Evolutionary conservation across 2,113 vertebrate species (phyloP).

Genomic region (Erythrolamprus reginae): DNA sequence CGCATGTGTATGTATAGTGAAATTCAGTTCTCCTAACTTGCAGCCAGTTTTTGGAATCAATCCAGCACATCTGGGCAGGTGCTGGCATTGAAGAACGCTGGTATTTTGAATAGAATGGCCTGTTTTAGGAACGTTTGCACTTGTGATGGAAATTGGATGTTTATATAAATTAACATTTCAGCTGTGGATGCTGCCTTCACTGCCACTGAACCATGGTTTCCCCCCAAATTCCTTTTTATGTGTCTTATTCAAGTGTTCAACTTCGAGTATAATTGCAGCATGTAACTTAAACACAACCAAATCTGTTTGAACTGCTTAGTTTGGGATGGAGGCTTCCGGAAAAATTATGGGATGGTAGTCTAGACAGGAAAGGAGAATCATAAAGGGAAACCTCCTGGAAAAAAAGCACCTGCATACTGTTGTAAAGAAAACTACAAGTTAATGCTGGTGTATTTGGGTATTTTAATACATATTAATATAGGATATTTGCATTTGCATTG

Average conservation of each 20-base stretch:
- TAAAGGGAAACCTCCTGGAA: neutral
- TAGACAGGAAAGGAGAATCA: neutral
- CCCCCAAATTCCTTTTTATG: neutral
- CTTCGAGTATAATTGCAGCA: neutral
- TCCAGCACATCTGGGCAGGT: neutral
- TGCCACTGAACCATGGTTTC: neutral
- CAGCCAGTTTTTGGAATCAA: neutral
- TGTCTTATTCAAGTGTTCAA: neutral
- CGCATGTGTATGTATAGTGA: neutral
- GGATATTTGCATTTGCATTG: too few relatives aligned
- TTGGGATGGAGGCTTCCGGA: neutral
- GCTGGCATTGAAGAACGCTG: neutral
- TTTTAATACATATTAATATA: neutral
- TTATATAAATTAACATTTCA: neutral
- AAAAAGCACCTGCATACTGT: neutral
- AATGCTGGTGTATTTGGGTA: neutral
- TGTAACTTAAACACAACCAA: neutral
- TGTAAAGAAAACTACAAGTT: neutral
- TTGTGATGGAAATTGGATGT: neutral
- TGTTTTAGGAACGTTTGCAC: neutral
- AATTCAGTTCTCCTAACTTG: neutral
- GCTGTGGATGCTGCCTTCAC: neutral
- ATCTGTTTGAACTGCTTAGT: neutral
- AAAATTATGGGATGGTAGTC: neutral
- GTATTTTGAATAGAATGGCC: neutral